Base-by-base conservation (phyloP, 1,140 invertebrate species). In the Asobara japonica region DNA sequence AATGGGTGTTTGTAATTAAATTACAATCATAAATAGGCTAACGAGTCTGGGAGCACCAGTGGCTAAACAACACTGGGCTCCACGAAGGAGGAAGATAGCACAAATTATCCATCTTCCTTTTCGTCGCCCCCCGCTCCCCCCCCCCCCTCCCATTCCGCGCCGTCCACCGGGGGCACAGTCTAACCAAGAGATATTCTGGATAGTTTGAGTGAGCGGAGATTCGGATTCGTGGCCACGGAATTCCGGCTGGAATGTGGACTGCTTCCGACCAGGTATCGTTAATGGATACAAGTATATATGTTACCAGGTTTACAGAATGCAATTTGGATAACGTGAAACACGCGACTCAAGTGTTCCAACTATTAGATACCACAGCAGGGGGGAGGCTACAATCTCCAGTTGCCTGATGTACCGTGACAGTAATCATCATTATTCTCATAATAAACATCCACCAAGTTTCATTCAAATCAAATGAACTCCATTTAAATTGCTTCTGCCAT, bases 21-120 rank as follows among this genome's bases (percentile, higher is more conserved):
- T 70, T 70, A 70, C 68, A 70, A 70, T 36, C 68, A 70, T 70
- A 70, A 70, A 70, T 70, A 70, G 68, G 60, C 68, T 70, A 70
- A 70, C 68, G 68, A 70, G 31, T 61, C 27, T 7, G 11, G 20
- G 0, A 33, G 36, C 30, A 62, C 56, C 27, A 31, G 60, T 31
- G 22, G 60, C 41, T 70, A 36, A 22, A n/a, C 51, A 45, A 22
- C 62, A 56, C 8, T 31, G 68, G 30, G 30, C 22, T 48, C n/a
- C 25, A 51, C 22, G 4, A 10, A 56, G 0, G 51, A 27, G 51
- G 25, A 27, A 56, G 51, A 56, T 25, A 27, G 20, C 6, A 27
- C 3, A 48, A 27, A 25, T 48, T 22, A 36, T 38, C 31, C 27
- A 11, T 41, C 64, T 25, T 3, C 22, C 16, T 38, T 18, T 38